A percentile compares a stretch with the other conserved stretches of the same genome.
Conservation (phyloP, 2,797 vertebrate genomes). For the Cebuella pygmaea region DNA sequence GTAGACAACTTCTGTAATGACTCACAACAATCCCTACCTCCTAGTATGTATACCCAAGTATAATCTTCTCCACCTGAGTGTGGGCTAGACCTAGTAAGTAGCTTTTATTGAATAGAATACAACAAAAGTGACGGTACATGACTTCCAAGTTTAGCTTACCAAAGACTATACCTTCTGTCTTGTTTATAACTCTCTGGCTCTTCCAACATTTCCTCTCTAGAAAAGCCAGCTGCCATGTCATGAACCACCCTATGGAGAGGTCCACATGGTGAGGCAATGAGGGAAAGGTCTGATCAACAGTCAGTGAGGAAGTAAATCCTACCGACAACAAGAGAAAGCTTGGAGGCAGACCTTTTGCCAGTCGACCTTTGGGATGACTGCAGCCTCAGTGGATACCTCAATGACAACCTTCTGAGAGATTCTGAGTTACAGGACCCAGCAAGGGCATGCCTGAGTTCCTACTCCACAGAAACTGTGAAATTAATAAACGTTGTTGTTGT, state of each 20-base stretch:
- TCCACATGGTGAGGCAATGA: neutral
- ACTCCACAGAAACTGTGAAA: neutral
- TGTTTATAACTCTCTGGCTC: neutral
- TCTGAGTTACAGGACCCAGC: neutral
- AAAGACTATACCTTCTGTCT: neutral
- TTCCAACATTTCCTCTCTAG: neutral
- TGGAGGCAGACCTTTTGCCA: neutral
- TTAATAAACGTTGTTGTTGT: neutral
- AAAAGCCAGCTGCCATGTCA: neutral
- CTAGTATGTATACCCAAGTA: neutral
- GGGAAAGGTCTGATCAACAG: neutral
- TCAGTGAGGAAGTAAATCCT: neutral
- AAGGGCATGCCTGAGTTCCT: neutral
- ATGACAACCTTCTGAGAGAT: neutral
- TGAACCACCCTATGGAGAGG: neutral
- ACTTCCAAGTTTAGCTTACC: neutral
- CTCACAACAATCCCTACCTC: neutral
- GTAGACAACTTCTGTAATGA: neutral
- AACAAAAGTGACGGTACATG: neutral
- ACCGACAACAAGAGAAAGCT: neutral
- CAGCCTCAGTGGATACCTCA: neutral
- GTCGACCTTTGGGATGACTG: too few relatives aligned
- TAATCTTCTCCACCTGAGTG: neutral
- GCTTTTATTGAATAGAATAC: neutral
- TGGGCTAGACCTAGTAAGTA: neutral